A percentile compares a stretch with the other conserved stretches of the same genome.
Conservation (phyloP, 2,797 vertebrate species). For the Remorina albescens region DNA sequence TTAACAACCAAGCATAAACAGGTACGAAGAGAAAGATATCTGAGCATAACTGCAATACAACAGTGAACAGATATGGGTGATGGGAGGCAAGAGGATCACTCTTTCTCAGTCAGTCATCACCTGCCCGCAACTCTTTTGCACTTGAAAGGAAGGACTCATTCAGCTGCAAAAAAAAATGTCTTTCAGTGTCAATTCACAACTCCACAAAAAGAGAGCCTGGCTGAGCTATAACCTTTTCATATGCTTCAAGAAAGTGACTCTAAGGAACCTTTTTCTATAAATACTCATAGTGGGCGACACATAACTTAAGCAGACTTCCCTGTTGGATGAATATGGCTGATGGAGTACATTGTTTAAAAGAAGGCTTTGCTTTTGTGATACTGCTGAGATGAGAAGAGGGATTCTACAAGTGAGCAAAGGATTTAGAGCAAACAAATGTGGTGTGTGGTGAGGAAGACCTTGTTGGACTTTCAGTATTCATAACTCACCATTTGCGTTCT, state of each 20-base stretch:
- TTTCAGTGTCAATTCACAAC: conserved; percentile 6
- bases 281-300: background rate
- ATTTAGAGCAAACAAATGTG: too few relatives aligned
- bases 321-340: too few relatives aligned
- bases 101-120: conserved; percentile 31
- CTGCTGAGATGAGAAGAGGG: too few relatives aligned
- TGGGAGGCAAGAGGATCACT: conserved; percentile 18
- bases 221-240: background rate
- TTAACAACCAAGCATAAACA: conserved; percentile 26
- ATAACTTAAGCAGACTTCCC: too few relatives aligned
- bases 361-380: too few relatives aligned
- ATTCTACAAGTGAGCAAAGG: conserved; percentile 11
- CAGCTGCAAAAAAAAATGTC: conserved; percentile 2
- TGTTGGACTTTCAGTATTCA: conserved; percentile 19
- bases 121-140: conserved; percentile 27
- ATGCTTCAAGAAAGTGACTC: conserved; percentile 8
- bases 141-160: conserved; percentile 11
- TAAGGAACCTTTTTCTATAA: background rate
- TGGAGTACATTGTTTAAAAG: too few relatives aligned
- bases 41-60: conserved; percentile 20
- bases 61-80: conserved; percentile 17
- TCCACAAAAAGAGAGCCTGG: background rate
- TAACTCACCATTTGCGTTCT: conserved; percentile 94
- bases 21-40: background rate
- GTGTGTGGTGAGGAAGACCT: background rate